Percentiles rank a stretch among this genome's conserved stretches.
phyloP scores from a whole-genome alignment of 2,797 vertebrate genomes.

The Glossophaga mutica region DNA sequence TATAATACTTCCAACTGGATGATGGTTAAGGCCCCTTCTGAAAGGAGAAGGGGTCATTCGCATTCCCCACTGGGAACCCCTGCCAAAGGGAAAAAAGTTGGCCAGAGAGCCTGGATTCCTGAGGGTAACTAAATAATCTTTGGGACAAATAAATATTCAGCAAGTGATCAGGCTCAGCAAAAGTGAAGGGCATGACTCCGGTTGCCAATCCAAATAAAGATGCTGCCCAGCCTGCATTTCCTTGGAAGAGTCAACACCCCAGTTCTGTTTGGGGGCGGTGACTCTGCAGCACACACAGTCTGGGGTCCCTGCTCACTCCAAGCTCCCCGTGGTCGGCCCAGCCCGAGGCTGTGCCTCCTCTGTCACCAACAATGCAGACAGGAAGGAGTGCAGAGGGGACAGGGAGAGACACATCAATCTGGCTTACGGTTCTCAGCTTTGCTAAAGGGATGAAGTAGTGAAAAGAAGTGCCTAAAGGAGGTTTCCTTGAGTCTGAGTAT shows the following conservation, averaged over 20 bases:
- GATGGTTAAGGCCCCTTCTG: not conserved
- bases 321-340: not conserved
- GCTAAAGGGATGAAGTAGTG: not conserved
- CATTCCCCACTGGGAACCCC: not conserved
- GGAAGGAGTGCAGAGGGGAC: not conserved
- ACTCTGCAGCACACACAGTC: not conserved
- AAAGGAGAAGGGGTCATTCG: constrained; percentile 11
- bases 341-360: not conserved
- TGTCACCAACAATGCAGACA: not conserved
- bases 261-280: not conserved
- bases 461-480: not conserved
- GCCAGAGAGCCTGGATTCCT: not conserved
- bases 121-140: constrained; percentile 69
- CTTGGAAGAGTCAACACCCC: not conserved
- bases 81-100: not conserved
- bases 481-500: not conserved
- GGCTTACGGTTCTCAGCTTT: not conserved
- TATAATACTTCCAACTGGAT: not conserved
- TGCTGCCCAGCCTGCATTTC: not conserved
- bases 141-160: constrained; percentile 74
- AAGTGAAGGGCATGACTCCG: not conserved
- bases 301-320: not conserved
- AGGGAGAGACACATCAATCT: not conserved
- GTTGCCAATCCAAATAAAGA: constrained; percentile 38
- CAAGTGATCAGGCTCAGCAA: not conserved